Evolutionary conservation across 2,797 vertebrate genomes (phyloP), one percentile per base, ranked within the genome.

Genomic region (Sebastes reedi): DNA sequence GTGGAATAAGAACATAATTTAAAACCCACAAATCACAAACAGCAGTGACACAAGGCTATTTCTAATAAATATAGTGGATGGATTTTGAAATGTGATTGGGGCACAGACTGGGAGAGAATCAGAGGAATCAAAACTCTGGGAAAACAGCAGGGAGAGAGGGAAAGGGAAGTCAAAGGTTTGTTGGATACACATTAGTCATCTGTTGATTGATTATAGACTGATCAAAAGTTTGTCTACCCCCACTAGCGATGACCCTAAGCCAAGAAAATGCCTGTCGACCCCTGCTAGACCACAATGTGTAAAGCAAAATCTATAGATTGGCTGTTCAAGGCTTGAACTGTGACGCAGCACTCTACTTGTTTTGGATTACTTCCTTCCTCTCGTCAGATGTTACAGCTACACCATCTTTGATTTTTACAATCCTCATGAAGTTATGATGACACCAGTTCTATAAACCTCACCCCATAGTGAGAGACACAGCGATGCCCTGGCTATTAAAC

Each of bases 281-380:
- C 64, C 42, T 62, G 71, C 81, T 68, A 88, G 79, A 88, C 86
- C 87, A 72, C 77, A 83, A 69, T 32, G 59, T 67, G 74, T 8
- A 56, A 75, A 80, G 72, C 30, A 78, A 56, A 52, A 60, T 71
- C 77, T 83, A 70, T 20, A 64, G 20, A 81, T 14, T 77, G 75
- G 67, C 85, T 55, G 71, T 39, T 80, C 14, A 4, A 39, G 27
- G 30, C 54, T 60, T 77, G 64, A 74, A 85, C 78, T 22, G 4
- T 62, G 77, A 67, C 55, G 6, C 61, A 67, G 75, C 81, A 70
- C 60, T 72, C 36, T 10, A 74, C 78, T 79, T 85, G 78, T 86
- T 85, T 80, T 87, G 72, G 30, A 86, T 72, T 54, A 67, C 69
- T 78, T 60, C 9, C 65, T 82, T 88, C 60, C 75, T 82, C 67